These are phyloP conservation scores for Vombatus ursinus DNA, from an alignment of 2,113 vertebrate species.

Conservation along the genomic window DNA sequence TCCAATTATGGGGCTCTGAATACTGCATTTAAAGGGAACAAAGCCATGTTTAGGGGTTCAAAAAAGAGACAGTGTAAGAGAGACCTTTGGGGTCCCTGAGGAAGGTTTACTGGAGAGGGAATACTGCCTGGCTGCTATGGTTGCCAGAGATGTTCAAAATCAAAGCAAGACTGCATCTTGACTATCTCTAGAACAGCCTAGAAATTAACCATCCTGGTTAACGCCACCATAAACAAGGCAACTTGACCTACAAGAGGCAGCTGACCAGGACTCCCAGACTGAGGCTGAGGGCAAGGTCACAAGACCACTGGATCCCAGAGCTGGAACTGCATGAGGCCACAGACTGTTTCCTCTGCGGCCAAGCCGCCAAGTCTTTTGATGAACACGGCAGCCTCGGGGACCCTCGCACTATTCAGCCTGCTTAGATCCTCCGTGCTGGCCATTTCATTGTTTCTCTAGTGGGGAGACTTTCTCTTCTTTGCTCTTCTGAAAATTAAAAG, in stretches of 20 bases:
- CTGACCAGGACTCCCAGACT: not conserved
- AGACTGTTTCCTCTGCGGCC: not conserved
- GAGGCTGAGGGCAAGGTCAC: not conserved
- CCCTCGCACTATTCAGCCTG: not conserved
- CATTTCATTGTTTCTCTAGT: not conserved
- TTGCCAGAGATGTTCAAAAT: conserved; percentile 67
- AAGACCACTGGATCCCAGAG: not conserved
- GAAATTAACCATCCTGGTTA: conserved; percentile 76
- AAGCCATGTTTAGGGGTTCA: conserved; percentile 56
- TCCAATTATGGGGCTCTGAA: conserved; percentile 50
- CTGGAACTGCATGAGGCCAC: conserved; percentile 38
- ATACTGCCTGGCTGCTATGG: conserved; percentile 6
- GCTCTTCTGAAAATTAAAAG: not conserved
- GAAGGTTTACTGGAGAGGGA: conserved; percentile 51
- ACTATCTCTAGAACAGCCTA: conserved; percentile 72
- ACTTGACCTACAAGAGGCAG: conserved; percentile 57
- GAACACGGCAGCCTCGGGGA: not conserved
- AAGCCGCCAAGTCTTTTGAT: not conserved
- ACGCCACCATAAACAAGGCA: conserved; percentile 66
- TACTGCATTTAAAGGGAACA: conserved; percentile 65
- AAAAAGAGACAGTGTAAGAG: conserved; percentile 60
- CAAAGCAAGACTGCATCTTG: conserved; percentile 60
- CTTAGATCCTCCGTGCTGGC: not conserved
- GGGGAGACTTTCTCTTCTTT: not conserved
- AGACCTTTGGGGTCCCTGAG: conserved; percentile 59